Evolutionary conservation across 2,113 vertebrate species (phyloP).

Genomic region (Epinephelus moara): DNA sequence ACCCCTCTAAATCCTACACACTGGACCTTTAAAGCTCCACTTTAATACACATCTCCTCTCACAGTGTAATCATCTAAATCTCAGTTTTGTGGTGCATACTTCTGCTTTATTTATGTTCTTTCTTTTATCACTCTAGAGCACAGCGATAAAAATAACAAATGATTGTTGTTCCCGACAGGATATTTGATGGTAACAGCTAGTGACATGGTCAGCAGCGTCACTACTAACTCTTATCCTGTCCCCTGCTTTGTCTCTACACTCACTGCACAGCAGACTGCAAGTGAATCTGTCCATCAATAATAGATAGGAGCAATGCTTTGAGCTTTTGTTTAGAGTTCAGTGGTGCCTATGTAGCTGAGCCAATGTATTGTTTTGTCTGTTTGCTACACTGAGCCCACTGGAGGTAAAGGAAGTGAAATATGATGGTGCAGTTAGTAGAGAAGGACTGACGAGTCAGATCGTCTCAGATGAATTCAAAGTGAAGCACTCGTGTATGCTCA

Average conservation of each 20-base stretch:
- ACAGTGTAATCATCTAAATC: background rate
- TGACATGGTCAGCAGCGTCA: slow-evolving; percentile 31
- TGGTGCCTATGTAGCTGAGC: slow-evolving; percentile 46
- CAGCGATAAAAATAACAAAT: slow-evolving; percentile 5
- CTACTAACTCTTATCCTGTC: slow-evolving; percentile 28
- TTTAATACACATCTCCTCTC: background rate
- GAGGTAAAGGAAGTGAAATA: slow-evolving; percentile 55
- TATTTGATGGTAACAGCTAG: slow-evolving; percentile 26
- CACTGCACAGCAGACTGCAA: slow-evolving; percentile 50
- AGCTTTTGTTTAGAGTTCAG: slow-evolving; percentile 67
- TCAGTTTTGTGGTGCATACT: background rate
- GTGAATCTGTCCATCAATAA: slow-evolving; percentile 68
- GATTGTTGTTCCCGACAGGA: slow-evolving; percentile 9
- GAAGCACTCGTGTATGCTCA: slow-evolving; percentile 37
- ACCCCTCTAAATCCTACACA: no score
- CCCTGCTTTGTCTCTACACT: slow-evolving; percentile 39
- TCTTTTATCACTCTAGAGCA: background rate
- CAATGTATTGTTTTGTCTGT: slow-evolving; percentile 54
- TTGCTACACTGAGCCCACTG: slow-evolving; percentile 23
- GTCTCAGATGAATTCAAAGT: slow-evolving; percentile 48
- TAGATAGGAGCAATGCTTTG: slow-evolving; percentile 61
- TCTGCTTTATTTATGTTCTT: background rate
- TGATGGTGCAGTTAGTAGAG: slow-evolving; percentile 43
- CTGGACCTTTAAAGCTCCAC: no score
- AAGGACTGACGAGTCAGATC: slow-evolving; percentile 39